These are phyloP conservation scores for Labeo calbasu DNA, from an alignment of 2,797 vertebrate species.

Conservation along the genomic window DNA sequence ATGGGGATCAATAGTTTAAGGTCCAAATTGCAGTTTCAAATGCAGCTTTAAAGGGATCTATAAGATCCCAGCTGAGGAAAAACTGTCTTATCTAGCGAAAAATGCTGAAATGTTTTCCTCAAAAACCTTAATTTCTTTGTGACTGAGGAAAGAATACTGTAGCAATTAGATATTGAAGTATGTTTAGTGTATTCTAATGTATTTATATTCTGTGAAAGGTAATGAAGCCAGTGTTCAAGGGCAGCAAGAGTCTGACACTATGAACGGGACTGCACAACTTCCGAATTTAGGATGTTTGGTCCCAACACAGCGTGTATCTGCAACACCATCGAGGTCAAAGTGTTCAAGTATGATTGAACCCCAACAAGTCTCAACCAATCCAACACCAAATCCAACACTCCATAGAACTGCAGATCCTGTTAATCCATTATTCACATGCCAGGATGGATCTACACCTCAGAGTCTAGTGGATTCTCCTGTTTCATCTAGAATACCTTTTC, in stretches of 20 bases:
- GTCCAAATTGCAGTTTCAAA: too few species aligned
- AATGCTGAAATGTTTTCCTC: too few species aligned
- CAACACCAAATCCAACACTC: background rate
- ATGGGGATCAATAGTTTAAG: too few species aligned
- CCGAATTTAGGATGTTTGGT: background rate
- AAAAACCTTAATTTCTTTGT: too few species aligned
- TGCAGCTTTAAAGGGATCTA: too few species aligned
- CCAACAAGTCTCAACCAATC: background rate
- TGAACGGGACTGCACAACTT: background rate
- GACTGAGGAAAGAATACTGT: too few species aligned
- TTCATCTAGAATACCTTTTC: background rate
- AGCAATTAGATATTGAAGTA: background rate
- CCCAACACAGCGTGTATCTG: background rate
- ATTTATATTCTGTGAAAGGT: background rate
- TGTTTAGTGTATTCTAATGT: background rate
- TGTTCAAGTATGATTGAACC: background rate
- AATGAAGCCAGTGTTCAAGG: background rate
- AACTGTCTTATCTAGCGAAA: too few species aligned
- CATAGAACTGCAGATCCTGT: background rate
- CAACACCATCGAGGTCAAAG: background rate
- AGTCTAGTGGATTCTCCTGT: constrained; percentile 13
- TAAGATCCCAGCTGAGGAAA: too few species aligned
- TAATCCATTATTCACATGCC: background rate
- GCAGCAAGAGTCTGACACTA: background rate
- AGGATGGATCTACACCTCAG: background rate